phyloP scores from a whole-genome alignment of 2,797 vertebrate species.

The Notolabrus celidotus region DNA sequence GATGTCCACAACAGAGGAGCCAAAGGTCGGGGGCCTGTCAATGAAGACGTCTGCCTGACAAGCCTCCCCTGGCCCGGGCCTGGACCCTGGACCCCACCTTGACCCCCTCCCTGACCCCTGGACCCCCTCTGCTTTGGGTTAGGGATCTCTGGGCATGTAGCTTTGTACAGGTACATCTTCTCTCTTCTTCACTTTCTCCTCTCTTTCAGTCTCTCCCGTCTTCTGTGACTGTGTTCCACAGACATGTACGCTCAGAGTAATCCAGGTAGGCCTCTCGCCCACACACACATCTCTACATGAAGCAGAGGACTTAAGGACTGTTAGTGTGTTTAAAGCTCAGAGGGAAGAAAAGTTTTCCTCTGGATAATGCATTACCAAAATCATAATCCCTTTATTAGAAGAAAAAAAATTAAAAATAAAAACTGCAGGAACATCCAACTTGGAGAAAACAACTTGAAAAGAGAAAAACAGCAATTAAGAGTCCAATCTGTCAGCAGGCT shows the following conservation, averaged over 20 bases:
- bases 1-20: slow-evolving; percentile 74
- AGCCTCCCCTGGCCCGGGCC: slow-evolving; percentile 65
- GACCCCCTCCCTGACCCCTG: slow-evolving; percentile 56
- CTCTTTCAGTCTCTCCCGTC: slow-evolving; percentile 65
- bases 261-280: slow-evolving; percentile 78
- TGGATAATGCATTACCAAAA: slow-evolving; percentile 34
- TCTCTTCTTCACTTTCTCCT: slow-evolving; percentile 60
- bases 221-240: slow-evolving; percentile 60
- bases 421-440: slow-evolving; percentile 44
- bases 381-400: slow-evolving; percentile 14
- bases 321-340: slow-evolving; percentile 43
- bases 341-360: slow-evolving; percentile 28
- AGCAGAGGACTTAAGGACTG: slow-evolving; percentile 45
- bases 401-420: slow-evolving; percentile 1
- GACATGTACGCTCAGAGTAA: slow-evolving; percentile 71
- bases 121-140: slow-evolving; percentile 83
- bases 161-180: slow-evolving; percentile 92
- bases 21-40: slow-evolving; percentile 53
- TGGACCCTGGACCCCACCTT: slow-evolving; percentile 67
- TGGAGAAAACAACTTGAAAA: slow-evolving; percentile 16
- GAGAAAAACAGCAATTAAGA: slow-evolving; percentile 5
- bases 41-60: slow-evolving; percentile 31
- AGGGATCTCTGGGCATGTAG: slow-evolving; percentile 87
- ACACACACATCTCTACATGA: slow-evolving; percentile 57
- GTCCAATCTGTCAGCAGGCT: slow-evolving; percentile 39